Evolutionary conservation across 2,113 vertebrate genomes (phyloP).

Genomic region (Channa argus): DNA sequence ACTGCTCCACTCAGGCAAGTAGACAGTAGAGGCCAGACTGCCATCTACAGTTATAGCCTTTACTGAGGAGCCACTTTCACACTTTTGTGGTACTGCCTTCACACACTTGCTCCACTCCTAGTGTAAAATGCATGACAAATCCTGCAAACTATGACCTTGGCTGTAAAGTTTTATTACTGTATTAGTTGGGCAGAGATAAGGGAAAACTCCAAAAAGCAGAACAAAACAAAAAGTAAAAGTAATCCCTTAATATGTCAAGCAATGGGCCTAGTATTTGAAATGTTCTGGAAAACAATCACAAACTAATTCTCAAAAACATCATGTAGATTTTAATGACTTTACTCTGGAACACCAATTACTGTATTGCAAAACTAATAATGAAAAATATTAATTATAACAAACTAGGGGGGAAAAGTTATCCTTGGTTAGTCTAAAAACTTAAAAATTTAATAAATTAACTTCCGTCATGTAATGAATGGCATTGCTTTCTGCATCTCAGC

Average conservation of each 20-base stretch:
- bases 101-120: slow-evolving; percentile 3
- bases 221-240: no score
- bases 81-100: neutral
- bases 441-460: slow-evolving; percentile 78
- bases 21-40: slow-evolving; percentile 45
- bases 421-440: slow-evolving; percentile 68
- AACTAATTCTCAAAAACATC: slow-evolving; percentile 30
- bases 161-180: neutral
- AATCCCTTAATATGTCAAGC: neutral
- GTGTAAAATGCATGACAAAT: neutral
- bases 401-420: slow-evolving; percentile 68
- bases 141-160: neutral
- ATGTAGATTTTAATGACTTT: slow-evolving; percentile 63
- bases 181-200: neutral
- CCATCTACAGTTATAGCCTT: slow-evolving; percentile 46
- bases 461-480: slow-evolving; percentile 72
- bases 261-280: slow-evolving; percentile 10
- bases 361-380: slow-evolving; percentile 75
- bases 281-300: slow-evolving; percentile 17
- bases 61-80: slow-evolving; percentile 2
- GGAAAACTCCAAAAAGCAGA: neutral
- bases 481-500: slow-evolving; percentile 76
- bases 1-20: slow-evolving; percentile 18
- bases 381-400: slow-evolving; percentile 77
- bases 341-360: slow-evolving; percentile 71